Percentiles rank a stretch among this genome's conserved stretches.
Conservation (phyloP, 2,888 invertebrate species). For the Lithodes maja region DNA sequence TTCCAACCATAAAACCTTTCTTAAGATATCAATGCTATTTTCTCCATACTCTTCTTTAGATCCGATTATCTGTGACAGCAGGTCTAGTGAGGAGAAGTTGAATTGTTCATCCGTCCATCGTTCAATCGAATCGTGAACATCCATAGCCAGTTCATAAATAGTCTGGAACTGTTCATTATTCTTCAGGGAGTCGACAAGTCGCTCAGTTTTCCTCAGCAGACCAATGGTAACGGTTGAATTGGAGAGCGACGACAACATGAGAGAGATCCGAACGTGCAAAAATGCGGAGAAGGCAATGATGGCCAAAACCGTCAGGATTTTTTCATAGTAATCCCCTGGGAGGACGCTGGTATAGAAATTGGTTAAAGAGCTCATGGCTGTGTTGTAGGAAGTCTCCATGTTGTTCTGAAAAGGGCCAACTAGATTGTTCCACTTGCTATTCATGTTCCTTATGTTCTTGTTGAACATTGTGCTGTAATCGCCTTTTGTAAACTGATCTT, state of each 20-base stretch:
- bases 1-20: neutral
- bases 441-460: conserved; percentile 20
- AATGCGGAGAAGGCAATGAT: conserved; percentile 53
- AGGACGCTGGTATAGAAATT: conserved; percentile 36
- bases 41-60: neutral
- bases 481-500: conserved; percentile 10
- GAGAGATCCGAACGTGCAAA: conserved; percentile 36
- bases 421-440: conserved; percentile 33
- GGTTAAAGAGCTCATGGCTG: conserved; percentile 16
- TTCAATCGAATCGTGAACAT: conserved; percentile 48
- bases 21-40: neutral
- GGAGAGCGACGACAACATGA: conserved; percentile 42
- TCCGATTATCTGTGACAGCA: conserved; percentile 15
- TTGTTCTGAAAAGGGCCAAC: conserved; percentile 33
- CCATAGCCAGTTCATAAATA: conserved; percentile 25
- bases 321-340: conserved; percentile 50
- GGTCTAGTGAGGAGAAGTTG: neutral
- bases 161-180: conserved; percentile 34
- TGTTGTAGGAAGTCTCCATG: conserved; percentile 36
- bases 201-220: conserved; percentile 18
- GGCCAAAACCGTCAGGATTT: conserved; percentile 51
- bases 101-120: conserved; percentile 34
- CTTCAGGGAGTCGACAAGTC: conserved; percentile 18
- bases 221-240: conserved; percentile 32
- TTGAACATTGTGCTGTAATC: conserved; percentile 21